Evolutionary conservation across 2,113 vertebrate species (phyloP).

Genomic region (Atlantisia rogersi): DNA sequence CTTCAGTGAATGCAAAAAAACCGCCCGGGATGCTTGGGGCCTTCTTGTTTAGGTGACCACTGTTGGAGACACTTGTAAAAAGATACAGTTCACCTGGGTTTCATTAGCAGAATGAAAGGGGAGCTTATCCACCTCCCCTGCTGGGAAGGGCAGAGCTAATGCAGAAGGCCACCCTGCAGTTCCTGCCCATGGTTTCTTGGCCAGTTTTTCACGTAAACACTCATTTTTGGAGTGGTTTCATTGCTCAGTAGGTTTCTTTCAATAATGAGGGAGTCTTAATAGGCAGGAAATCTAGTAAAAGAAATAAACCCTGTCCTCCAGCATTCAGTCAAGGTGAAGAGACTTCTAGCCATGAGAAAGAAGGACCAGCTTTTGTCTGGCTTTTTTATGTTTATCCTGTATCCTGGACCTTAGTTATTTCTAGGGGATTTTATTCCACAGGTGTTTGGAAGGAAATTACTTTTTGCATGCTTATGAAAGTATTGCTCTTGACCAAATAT

Average conservation of each 20-base stretch:
- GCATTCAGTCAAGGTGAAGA: background rate
- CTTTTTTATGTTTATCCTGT: background rate
- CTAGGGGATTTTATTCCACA: background rate
- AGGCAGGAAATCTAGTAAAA: conserved; percentile 30
- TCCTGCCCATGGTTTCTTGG: conserved; percentile 26
- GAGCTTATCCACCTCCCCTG: background rate
- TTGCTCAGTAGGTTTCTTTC: conserved; percentile 38
- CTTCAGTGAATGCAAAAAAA: background rate
- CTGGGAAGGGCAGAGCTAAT: background rate
- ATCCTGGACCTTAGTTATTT: background rate
- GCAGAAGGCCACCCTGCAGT: conserved; percentile 10
- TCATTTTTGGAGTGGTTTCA: conserved; percentile 42
- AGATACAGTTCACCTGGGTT: background rate
- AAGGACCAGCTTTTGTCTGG: background rate
- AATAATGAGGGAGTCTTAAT: conserved; percentile 42
- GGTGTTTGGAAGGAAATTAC: background rate
- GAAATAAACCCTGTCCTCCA: background rate
- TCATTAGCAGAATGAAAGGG: conserved; percentile 32
- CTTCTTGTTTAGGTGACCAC: background rate
- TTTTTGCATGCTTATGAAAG: background rate
- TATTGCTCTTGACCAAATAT: background rate
- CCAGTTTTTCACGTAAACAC: conserved; percentile 30
- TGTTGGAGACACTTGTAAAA: background rate
- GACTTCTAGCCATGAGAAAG: background rate
- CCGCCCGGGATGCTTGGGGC: background rate